Conservation (phyloP, 2,888 invertebrate genomes). For the Linnaemya tessellans region DNA sequence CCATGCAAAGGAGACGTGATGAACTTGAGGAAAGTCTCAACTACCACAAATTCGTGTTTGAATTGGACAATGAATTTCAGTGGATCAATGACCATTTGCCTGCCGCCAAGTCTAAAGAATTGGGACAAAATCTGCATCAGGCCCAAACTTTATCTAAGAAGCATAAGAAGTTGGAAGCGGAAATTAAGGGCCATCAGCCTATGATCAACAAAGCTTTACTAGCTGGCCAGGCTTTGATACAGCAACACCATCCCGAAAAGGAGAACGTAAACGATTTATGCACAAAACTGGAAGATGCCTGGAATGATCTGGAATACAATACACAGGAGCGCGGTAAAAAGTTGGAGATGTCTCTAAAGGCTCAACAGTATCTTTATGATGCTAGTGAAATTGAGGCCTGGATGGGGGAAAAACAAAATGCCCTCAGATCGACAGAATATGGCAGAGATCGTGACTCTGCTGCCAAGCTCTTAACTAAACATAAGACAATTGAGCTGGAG, state of each 20-base stretch:
- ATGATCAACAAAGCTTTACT: constrained; percentile 92
- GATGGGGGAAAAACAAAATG: constrained; percentile 93
- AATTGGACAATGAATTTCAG: constrained; percentile 95
- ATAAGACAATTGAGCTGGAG: constrained; percentile 96
- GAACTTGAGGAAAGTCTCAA: constrained; percentile 92
- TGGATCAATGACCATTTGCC: constrained; percentile 97
- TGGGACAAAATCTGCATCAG: constrained; percentile 94
- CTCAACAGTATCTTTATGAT: constrained; percentile 96
- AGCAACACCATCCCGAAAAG: constrained; percentile 91
- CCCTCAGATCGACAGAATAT: constrained; percentile 91
- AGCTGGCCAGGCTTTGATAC: constrained; percentile 90
- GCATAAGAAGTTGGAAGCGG: constrained; percentile 95
- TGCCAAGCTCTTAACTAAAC: constrained; percentile 95
- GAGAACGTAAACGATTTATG: constrained; percentile 91
- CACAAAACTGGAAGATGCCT: constrained; percentile 88
- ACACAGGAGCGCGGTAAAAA: constrained; percentile 89
- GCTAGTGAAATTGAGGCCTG: constrained; percentile 96
- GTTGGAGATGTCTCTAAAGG: constrained; percentile 92
- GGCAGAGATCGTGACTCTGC: constrained; percentile 96
- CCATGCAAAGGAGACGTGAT: constrained; percentile 88
- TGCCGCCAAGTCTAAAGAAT: constrained; percentile 89
- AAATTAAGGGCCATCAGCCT: constrained; percentile 93
- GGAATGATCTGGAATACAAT: constrained; percentile 89
- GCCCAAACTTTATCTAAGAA: constrained; percentile 96
- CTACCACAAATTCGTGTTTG: constrained; percentile 95